Evolutionary conservation across 2,888 invertebrate species (phyloP), one percentile per base, ranked within the genome.

Genomic region (Pharmacophagus antenor): DNA sequence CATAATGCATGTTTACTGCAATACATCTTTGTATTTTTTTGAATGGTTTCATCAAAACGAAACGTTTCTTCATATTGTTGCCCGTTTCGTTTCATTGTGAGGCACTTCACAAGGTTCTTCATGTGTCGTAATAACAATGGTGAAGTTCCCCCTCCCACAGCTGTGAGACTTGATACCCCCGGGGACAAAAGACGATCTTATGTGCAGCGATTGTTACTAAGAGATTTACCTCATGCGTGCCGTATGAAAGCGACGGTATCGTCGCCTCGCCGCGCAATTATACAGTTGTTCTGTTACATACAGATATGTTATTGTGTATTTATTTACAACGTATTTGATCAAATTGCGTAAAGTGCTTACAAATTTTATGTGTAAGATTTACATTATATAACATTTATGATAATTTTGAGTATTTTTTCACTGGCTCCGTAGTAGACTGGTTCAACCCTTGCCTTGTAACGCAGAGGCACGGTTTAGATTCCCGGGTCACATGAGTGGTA

Each of bases 121-220:
- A 22, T n/a, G 23, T 17, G 20, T 12, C 18, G 25, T 18, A 25
- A n/a, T 58, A 23, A 20, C 20, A 20, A n/a, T 58, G 37, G n/a
- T 15, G n/a, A 6, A n/a, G 37, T 20, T 4, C 20, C 27, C 18
- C 41, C 47, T 21, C n/a, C n/a, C n/a, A n/a, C 31, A 22, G 41
- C n/a, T 47, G 18, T 21, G 20, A 27, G 41, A 21, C 18, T 37
- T 53, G 18, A 23, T 56, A 41, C 41, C 53, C 37, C 37, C 20
- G 27, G 41, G 48, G 22, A 58, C 58, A 58, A 58, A 48, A 53
- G 48, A 52, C 52, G 27, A 18, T 37, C 53, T 53, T 46, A 47
- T 21, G 44, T 37, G 51, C 20, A 23, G 23, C 58, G 23, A 52
- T 58, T 52, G 52, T 47, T 31, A 17, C 22, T 12, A 25, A 20